Base-by-base conservation (phyloP, 2,888 invertebrate species). In the Tolmerus cingulatus region DNA sequence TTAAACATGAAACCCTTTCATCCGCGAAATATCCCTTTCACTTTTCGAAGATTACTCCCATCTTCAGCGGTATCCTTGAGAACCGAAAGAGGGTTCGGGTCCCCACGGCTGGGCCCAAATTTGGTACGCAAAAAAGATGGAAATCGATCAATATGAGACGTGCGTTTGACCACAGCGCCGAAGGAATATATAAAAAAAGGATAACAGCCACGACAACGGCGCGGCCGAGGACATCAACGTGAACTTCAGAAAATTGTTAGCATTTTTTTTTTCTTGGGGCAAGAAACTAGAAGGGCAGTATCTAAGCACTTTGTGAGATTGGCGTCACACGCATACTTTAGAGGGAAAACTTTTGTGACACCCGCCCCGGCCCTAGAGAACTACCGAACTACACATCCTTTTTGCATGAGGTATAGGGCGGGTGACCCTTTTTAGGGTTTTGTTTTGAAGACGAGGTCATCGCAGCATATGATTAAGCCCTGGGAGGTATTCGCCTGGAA, bases 401-500 rank as follows among this genome's bases (percentile, higher is more conserved):
- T 84, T 66, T 84, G 51, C 37, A 84, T 84, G 74, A 85, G 74
- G 74, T 12, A 74, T 30, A 85, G 85, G 46, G 74, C 19, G 51
- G 40, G 34, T 66, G 74, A 74, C 85, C 85, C 85, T 85, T 85
- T 85, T 85, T 85, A 74, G 85, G 85, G 57, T 84, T 84, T 84
- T 57, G 57, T 85, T 85, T 85, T 85, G 85, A 85, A 85, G 74
- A 85, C 85, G 85, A 85, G 85, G 85, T 85, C 85, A 85, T 85
- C 74, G 85, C 85, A 85, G 74, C 74, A 51, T 85, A 85, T 74
- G 85, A 85, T 85, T 85, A 85, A 85, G 85, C 74, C 85, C 51
- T 74, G 74, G 85, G 74, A 85, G 85, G 85, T 74, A 74, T 85
- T 43, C 66, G 66, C 9, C 9, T 27, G 66, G 40, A 85, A 74